These are phyloP conservation scores for Invenusta paracnida DNA, from an alignment of 2,888 invertebrate species.

Conservation along the genomic window DNA sequence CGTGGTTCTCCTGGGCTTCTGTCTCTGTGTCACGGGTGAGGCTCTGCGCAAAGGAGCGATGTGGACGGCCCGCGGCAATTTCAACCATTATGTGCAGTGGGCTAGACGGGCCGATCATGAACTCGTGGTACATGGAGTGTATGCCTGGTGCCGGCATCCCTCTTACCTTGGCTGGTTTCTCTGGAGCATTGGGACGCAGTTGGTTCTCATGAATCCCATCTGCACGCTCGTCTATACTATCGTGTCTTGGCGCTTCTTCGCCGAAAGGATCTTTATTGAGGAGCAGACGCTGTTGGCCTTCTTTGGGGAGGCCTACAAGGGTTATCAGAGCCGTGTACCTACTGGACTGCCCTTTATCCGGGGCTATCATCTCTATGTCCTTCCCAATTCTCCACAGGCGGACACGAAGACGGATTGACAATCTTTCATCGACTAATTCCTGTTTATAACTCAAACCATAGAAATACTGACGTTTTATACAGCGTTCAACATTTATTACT, in stretches of 20 bases:
- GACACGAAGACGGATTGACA: too few relatives aligned
- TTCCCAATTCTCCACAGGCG: neutral
- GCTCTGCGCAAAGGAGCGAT: slow-evolving; percentile 82
- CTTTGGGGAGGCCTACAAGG: slow-evolving; percentile 79
- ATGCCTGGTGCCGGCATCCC: slow-evolving; percentile 80
- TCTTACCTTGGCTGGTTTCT: slow-evolving; percentile 98
- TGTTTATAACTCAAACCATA: too few relatives aligned
- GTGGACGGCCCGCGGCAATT: slow-evolving; percentile 85
- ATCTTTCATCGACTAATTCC: too few relatives aligned
- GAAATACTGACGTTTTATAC: too few relatives aligned
- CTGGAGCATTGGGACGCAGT: slow-evolving; percentile 96
- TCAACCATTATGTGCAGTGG: slow-evolving; percentile 83
- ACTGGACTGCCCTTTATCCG: slow-evolving; percentile 82
- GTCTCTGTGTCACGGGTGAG: slow-evolving; percentile 79
- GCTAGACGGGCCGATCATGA: slow-evolving; percentile 74
- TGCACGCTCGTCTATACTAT: slow-evolving; percentile 75
- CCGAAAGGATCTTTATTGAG: slow-evolving; percentile 77
- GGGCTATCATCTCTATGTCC: slow-evolving; percentile 64
- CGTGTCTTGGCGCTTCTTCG: slow-evolving; percentile 86
- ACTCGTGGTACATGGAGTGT: slow-evolving; percentile 83
- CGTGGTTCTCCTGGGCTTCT: slow-evolving; percentile 68
- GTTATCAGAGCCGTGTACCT: slow-evolving; percentile 76
- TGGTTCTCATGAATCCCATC: slow-evolving; percentile 80
- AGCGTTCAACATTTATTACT: too few relatives aligned
- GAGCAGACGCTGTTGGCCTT: slow-evolving; percentile 82